Conservation (phyloP, 2,888 invertebrate species). For the Drosophila vallismaia region DNA sequence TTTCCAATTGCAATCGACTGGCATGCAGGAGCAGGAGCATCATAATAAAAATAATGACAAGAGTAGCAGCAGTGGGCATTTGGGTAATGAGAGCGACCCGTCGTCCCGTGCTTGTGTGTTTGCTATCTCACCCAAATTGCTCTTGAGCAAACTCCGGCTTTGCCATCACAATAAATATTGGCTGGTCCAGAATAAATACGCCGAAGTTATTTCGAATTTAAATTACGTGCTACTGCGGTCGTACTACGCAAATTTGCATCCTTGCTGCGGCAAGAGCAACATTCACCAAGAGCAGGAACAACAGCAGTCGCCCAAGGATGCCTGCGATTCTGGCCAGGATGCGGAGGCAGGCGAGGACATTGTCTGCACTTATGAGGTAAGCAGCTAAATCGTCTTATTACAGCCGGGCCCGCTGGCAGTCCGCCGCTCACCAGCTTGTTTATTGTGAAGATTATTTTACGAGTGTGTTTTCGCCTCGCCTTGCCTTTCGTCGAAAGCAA, state of each 20-base stretch:
- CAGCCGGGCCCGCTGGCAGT: constrained; percentile 44
- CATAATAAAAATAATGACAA: constrained; percentile 36
- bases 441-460: constrained; percentile 66
- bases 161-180: constrained; percentile 84
- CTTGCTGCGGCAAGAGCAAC: constrained; percentile 46
- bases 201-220: constrained; percentile 84
- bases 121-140: constrained; percentile 83
- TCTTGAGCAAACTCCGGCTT: constrained; percentile 83
- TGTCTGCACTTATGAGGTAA: constrained; percentile 83
- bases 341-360: constrained; percentile 63
- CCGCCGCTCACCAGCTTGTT: constrained; percentile 53
- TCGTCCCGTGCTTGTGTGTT: constrained; percentile 51
- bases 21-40: constrained; percentile 46
- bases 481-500: constrained; percentile 49
- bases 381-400: constrained; percentile 72
- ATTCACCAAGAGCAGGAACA: constrained; percentile 23
- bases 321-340: constrained; percentile 43
- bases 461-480: constrained; percentile 32
- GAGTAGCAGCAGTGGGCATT: constrained; percentile 36
- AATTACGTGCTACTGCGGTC: constrained; percentile 82
- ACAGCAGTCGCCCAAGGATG: constrained; percentile 2
- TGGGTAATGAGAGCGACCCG: constrained; percentile 69
- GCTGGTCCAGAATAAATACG: constrained; percentile 84
- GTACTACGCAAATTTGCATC: constrained; percentile 79
- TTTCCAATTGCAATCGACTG: constrained; percentile 82